phyloP scores from a whole-genome alignment of 2,797 vertebrate species.

The Octomys mimax region DNA sequence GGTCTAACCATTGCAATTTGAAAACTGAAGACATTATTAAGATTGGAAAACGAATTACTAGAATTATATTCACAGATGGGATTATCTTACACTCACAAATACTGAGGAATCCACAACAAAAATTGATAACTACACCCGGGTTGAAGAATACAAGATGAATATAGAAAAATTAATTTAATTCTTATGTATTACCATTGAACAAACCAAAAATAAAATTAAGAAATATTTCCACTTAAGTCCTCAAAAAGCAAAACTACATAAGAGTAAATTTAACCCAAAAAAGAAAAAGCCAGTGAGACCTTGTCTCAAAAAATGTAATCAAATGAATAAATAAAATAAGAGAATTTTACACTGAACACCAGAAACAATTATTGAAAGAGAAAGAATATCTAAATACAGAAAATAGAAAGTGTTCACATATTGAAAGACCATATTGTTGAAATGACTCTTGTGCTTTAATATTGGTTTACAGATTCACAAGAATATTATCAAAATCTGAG shows the following conservation, averaged over 20 bases:
- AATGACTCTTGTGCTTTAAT: background rate
- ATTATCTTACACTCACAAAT: background rate
- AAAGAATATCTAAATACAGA: background rate
- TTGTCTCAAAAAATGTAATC: background rate
- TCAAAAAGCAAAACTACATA: too few species aligned
- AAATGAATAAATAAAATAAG: background rate
- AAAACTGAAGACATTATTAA: background rate
- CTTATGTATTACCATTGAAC: background rate
- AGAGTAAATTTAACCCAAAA: background rate
- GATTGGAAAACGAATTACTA: background rate
- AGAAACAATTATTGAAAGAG: background rate
- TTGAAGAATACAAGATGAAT: background rate
- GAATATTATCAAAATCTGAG: background rate
- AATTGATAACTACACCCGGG: background rate
- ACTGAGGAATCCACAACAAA: background rate
- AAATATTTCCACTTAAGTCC: too few species aligned
- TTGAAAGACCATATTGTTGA: background rate
- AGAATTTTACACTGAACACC: background rate
- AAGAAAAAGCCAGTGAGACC: background rate
- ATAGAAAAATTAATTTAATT: background rate
- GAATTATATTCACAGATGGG: background rate
- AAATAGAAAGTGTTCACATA: background rate
- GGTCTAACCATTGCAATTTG: background rate
- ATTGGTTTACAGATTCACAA: background rate
- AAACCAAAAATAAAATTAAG: background rate